Evolutionary conservation across 1,140 invertebrate genomes (phyloP).

Genomic region (Tetranychus urticae): DNA sequence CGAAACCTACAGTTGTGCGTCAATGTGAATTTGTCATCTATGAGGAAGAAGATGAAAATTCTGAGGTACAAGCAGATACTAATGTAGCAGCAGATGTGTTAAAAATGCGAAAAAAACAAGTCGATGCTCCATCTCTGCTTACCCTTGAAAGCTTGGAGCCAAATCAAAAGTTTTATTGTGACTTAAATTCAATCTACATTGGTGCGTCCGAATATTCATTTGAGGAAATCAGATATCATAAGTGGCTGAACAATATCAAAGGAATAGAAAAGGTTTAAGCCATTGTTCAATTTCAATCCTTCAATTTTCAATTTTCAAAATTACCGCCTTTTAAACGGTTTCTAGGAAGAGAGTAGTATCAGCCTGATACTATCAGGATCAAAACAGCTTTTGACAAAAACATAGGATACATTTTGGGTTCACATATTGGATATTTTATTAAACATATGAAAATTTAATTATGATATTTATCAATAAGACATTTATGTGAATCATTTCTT

Average conservation of each 20-base stretch:
- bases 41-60: not conserved
- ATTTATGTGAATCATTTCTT: too few species aligned
- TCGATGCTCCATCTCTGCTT: not conserved
- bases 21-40: not conserved
- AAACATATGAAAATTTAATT: too few species aligned
- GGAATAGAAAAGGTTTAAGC: too few species aligned
- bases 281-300: too few species aligned
- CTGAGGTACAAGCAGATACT: not conserved
- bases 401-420: too few species aligned
- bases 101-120: not conserved
- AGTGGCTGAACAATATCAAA: not conserved
- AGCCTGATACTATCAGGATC: too few species aligned
- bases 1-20: not conserved
- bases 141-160: not conserved
- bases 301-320: too few species aligned
- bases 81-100: not conserved
- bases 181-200: not conserved
- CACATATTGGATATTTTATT: too few species aligned
- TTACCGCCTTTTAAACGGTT: too few species aligned
- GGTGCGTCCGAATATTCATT: not conserved
- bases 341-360: too few species aligned
- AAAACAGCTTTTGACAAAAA: too few species aligned
- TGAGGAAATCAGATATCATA: not conserved
- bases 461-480: too few species aligned
- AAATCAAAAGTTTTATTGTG: not conserved